Base-by-base conservation (phyloP, 2,113 vertebrate species). In the Paedocypris sp. region DNA sequence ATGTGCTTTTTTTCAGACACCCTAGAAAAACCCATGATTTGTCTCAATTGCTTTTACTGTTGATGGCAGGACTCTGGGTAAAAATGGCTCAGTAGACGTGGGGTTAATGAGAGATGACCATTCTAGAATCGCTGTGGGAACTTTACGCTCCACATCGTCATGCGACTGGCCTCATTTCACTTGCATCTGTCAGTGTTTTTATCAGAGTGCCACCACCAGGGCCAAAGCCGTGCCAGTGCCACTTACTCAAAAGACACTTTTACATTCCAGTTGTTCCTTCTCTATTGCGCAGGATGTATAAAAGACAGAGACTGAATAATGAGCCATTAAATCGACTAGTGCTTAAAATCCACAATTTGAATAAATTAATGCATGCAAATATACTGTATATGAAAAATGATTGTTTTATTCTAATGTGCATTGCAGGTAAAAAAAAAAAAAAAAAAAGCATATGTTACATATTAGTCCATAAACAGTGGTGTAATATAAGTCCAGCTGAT, bases 91-190 rank as follows among this genome's bases (percentile, higher is more conserved):
- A 23, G 26, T 61, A 65, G 53, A 54, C 32, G 48, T 7, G 1
- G 45, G 62, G 67, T 65, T 69, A 69, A 69, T 64, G 67, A 64
- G 54, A 69, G 62, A 59, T 53, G 67, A 64, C 67, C 49, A 41
- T 51, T 68, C 49, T 32, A 11, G 46, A 49, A 61, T 52, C n/a
- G 35, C 19, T 22, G 35, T 31, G 61, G 49, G 62, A 65, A 54
- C 41, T 54, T 59, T 42, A 54, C 62, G 35, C 61, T 42, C 33
- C 56, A 60, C 26, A 45, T 60, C 54, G 50, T 45, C 16, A 29
- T 48, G 46, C 61, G 41, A 65, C 56, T 49, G 56, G 67, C 67
- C 61, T 69, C 67, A 69, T 69, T 63, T 64, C 69, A 64, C 69
- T 41, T 57, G 53, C 69, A 68, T 57, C 60, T 68, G 60, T 68